Percentiles rank a stretch among this genome's conserved stretches.
phyloP scores from a whole-genome alignment of 2,113 vertebrate species.

The Chloebia gouldiae region DNA sequence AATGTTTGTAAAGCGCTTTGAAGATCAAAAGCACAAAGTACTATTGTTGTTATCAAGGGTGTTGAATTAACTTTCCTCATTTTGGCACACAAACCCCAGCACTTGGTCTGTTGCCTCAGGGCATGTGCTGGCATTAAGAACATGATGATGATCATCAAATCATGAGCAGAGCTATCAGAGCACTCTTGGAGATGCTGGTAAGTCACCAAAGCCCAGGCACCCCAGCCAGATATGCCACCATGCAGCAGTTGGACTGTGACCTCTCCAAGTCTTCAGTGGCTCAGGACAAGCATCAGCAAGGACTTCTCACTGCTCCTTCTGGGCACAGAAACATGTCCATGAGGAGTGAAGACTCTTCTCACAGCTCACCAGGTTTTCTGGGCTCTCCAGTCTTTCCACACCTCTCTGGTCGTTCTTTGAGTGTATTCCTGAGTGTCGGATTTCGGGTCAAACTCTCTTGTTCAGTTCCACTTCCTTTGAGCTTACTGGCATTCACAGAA shows the following conservation, averaged over 20 bases:
- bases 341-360: not conserved
- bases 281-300: not conserved
- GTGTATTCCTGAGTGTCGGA: rapidly evolving
- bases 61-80: conserved; percentile 60
- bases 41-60: conserved; percentile 56
- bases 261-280: not conserved
- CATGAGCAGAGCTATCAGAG: not conserved
- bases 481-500: not conserved
- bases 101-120: conserved; percentile 24
- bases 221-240: not conserved
- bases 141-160: not conserved
- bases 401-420: not conserved
- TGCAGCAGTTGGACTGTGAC: not conserved
- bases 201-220: not conserved
- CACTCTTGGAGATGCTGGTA: not conserved
- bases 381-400: not conserved
- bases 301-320: not conserved
- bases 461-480: not conserved
- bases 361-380: not conserved
- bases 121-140: conserved; percentile 2
- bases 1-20: conserved; percentile 42
- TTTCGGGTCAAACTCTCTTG: not conserved
- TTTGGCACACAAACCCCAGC: conserved; percentile 47
- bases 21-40: conserved; percentile 44
- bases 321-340: not conserved